Conservation (phyloP, 2,113 vertebrate genomes). For the Daphoenositta chrysoptera region DNA sequence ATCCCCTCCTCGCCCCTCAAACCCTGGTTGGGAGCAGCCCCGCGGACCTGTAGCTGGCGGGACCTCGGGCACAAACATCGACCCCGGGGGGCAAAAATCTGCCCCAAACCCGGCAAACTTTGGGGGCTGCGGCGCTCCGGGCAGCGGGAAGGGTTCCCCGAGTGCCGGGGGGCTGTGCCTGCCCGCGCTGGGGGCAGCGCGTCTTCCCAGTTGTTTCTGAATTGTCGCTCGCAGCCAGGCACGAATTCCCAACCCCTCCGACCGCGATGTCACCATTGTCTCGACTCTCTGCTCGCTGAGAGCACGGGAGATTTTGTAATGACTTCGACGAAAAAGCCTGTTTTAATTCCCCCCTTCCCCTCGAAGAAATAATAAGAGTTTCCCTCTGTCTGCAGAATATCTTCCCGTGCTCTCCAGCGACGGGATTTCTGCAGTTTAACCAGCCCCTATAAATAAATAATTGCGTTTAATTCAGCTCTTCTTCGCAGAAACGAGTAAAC, state of each 20-base stretch:
- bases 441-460: not conserved
- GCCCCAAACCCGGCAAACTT: not conserved
- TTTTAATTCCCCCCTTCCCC: not conserved
- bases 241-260: not conserved
- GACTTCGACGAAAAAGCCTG: not conserved
- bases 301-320: not conserved
- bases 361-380: not conserved
- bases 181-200: not conserved
- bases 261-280: not conserved
- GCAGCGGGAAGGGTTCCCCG: not conserved
- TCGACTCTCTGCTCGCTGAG: not conserved
- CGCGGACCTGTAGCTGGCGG: not conserved
- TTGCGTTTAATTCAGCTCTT: not conserved
- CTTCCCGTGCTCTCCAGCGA: not conserved
- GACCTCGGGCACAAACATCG: not conserved
- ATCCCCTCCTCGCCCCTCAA: not conserved
- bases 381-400: not conserved
- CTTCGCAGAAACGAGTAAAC: not conserved
- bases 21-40: not conserved
- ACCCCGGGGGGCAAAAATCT: not conserved
- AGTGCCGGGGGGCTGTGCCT: not conserved
- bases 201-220: not conserved
- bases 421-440: not conserved
- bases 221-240: not conserved
- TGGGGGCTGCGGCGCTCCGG: not conserved